A percentile compares a stretch with the other conserved stretches of the same genome.
Evolutionary conservation across 2,888 invertebrate genomes (phyloP).

Genomic region (Cremastobaeus sp.): DNA sequence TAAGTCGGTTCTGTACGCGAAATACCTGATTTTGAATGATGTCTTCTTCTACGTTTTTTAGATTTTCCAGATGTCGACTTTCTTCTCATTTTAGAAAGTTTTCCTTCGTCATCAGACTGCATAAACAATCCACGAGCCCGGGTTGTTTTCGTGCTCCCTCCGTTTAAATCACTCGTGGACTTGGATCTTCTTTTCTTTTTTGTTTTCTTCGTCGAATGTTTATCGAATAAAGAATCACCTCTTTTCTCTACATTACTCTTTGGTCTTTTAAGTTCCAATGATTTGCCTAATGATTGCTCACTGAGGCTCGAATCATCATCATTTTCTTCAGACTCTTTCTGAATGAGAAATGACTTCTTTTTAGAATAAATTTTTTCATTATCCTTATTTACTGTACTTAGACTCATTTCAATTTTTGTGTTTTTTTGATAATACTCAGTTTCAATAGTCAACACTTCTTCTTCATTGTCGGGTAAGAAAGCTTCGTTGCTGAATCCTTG

Average conservation of each 20-base stretch:
- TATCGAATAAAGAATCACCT: too few species aligned
- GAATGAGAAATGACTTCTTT: too few species aligned
- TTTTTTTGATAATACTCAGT: slow-evolving; percentile 65
- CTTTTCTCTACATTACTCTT: too few species aligned
- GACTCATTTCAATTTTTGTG: slow-evolving; percentile 69
- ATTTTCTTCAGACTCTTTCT: slow-evolving; percentile 6
- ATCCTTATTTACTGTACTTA: slow-evolving; percentile 38
- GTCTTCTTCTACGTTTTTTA: slow-evolving; percentile 31
- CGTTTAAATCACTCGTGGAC: background rate
- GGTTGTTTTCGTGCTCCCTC: background rate
- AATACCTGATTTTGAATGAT: slow-evolving; percentile 49
- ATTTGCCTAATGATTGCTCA: slow-evolving; percentile 6
- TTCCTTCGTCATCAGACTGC: background rate
- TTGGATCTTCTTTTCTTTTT: slow-evolving; percentile 13
- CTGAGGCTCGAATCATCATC: slow-evolving; percentile 4
- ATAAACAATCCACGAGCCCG: too few species aligned
- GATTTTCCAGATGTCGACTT: background rate
- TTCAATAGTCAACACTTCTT: slow-evolving; percentile 71
- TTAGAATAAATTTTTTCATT: background rate
- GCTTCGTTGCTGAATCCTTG: slow-evolving; percentile 67
- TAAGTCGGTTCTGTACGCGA: too few species aligned
- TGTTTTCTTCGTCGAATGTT: background rate
- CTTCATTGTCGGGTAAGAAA: slow-evolving; percentile 68
- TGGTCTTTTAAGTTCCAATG: slow-evolving; percentile 6
- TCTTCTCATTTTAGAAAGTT: background rate